phyloP scores from a whole-genome alignment of 2,797 vertebrate species.

The Gymnocypris eckloni region DNA sequence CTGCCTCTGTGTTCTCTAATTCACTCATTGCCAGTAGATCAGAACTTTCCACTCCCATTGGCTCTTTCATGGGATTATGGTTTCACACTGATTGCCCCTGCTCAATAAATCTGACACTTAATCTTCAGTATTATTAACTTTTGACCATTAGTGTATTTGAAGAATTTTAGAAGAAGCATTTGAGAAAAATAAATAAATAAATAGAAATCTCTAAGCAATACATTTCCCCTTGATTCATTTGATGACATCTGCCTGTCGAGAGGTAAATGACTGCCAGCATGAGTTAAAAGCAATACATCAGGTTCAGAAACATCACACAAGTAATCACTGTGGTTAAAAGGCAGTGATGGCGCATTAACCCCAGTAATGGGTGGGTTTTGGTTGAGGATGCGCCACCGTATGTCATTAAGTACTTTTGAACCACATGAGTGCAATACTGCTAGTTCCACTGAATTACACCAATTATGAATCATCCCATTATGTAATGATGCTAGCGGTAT shows the following conservation, averaged over 20 bases:
- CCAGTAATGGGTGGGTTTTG: conserved; percentile 42
- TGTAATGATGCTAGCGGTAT: conserved; percentile 2
- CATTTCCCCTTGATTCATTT: background rate
- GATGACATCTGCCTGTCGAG: conserved; percentile 25
- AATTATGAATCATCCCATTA: conserved; percentile 43
- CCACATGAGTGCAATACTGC: conserved; percentile 15
- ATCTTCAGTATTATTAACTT: background rate
- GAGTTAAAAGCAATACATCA: conserved; percentile 34
- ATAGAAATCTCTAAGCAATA: background rate
- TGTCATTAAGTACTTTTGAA: conserved; percentile 45
- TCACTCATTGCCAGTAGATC: background rate
- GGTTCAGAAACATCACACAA: conserved; percentile 40
- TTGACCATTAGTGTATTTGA: background rate
- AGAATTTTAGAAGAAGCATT: background rate
- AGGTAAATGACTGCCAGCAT: conserved; percentile 33
- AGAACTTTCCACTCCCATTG: background rate
- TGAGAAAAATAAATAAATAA: background rate
- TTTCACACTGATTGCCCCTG: background rate
- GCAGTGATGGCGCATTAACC: conserved; percentile 47
- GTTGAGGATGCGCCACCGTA: conserved; percentile 41
- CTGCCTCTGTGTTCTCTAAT: background rate
- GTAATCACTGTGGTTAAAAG: conserved; percentile 46
- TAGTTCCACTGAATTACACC: conserved; percentile 37
- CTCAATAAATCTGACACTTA: background rate
- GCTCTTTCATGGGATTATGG: background rate